phyloP scores from a whole-genome alignment of 2,113 vertebrate genomes.

The Australoheros scitulus region DNA sequence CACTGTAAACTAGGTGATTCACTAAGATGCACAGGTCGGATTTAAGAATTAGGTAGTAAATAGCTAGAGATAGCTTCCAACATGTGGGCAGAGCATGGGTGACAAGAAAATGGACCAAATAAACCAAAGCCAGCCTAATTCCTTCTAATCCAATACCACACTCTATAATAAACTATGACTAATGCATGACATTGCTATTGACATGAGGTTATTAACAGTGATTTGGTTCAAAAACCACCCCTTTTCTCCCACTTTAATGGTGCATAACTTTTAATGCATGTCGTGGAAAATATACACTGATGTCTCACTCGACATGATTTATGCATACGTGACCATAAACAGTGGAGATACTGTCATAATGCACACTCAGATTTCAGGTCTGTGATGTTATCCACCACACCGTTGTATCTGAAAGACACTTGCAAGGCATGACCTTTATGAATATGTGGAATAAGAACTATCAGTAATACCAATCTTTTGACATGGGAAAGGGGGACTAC shows the following conservation, averaged over 20 bases:
- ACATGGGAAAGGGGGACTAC: not conserved
- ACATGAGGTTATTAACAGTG: conserved; percentile 18
- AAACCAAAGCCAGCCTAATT: conserved; percentile 28
- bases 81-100: conserved; percentile 8
- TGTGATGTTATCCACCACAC: conserved; percentile 26
- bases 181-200: conserved; percentile 20
- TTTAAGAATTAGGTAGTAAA: conserved; percentile 21
- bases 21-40: conserved; percentile 17
- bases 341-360: conserved; percentile 3
- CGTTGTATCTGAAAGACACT: conserved; percentile 7
- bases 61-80: not conserved
- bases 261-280: not conserved
- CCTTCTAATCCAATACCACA: conserved; percentile 28
- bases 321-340: conserved; percentile 32
- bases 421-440: conserved; percentile 53
- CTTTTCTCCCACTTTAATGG: not conserved
- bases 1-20: conserved; percentile 30
- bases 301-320: conserved; percentile 21
- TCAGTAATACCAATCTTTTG: conserved; percentile 43
- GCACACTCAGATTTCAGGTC: conserved; percentile 10
- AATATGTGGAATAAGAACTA: conserved; percentile 55
- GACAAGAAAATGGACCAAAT: conserved; percentile 30
- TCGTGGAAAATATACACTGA: not conserved
- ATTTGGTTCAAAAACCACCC: conserved; percentile 3
- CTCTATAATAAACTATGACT: conserved; percentile 43